phyloP scores from a whole-genome alignment of 1,140 invertebrate species.

The Bombus impatiens region DNA sequence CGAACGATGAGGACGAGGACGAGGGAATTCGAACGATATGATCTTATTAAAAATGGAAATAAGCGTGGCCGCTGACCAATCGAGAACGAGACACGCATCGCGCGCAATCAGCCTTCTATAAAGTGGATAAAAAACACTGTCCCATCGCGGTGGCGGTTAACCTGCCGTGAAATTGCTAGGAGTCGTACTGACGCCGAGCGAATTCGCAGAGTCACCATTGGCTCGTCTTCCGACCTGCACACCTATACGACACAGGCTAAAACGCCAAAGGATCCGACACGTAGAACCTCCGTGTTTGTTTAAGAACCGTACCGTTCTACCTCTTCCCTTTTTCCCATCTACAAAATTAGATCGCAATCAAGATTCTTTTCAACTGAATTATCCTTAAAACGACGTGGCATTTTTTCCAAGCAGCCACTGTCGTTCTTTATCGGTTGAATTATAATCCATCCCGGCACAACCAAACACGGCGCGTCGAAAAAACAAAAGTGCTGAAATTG shows the following conservation, averaged over 20 bases:
- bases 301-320: conserved; percentile 43
- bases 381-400: conserved; percentile 30
- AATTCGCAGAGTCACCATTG: conserved; percentile 75
- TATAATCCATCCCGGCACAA: background rate
- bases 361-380: conserved; percentile 41
- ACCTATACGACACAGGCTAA: conserved; percentile 3
- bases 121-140: conserved; percentile 74
- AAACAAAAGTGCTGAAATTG: background rate
- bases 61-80: conserved; percentile 57
- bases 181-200: conserved; percentile 76
- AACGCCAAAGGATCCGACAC: conserved; percentile 47
- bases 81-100: conserved; percentile 65
- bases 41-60: conserved; percentile 69
- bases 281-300: conserved; percentile 55
- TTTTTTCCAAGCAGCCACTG: background rate
- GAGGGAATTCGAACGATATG: conserved; percentile 44
- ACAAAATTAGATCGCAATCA: conserved; percentile 57
- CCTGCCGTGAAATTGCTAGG: conserved; percentile 81
- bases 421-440: background rate
- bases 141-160: conserved; percentile 78
- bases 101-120: conserved; percentile 63
- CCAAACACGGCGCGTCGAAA: background rate
- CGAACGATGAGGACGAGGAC: background rate
- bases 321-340: conserved; percentile 21
- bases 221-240: conserved; percentile 56